These are phyloP conservation scores for Dipodomys spectabilis DNA, from an alignment of 2,113 vertebrate genomes.

Conservation along the genomic window DNA sequence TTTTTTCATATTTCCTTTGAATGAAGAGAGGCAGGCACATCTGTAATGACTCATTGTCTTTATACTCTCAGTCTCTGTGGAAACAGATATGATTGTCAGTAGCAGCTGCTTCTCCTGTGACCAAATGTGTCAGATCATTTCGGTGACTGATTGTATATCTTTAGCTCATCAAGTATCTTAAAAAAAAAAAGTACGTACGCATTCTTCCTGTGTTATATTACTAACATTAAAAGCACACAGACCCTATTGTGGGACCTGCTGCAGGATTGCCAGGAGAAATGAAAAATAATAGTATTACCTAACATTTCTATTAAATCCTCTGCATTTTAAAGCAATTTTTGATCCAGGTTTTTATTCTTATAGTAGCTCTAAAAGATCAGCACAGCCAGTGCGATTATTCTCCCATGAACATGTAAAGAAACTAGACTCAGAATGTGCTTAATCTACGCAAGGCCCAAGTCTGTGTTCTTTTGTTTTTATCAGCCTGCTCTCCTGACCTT, in stretches of 20 bases:
- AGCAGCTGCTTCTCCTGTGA: slow-evolving; percentile 43
- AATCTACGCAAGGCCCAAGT: not conserved
- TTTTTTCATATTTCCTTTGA: slow-evolving; percentile 38
- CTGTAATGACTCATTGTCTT: slow-evolving; percentile 71
- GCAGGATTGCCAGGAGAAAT: not conserved
- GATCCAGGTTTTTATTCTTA: slow-evolving; percentile 12
- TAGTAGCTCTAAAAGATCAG: not conserved
- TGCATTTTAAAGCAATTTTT: not conserved
- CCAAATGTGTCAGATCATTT: slow-evolving; percentile 50
- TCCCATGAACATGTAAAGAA: not conserved
- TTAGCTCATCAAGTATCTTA: slow-evolving; percentile 42
- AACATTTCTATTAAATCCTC: not conserved
- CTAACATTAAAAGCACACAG: not conserved
- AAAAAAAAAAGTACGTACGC: not conserved
- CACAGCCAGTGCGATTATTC: not conserved
- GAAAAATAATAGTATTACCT: not conserved
- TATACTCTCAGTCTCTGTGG: not conserved
- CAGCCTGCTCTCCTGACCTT: not conserved
- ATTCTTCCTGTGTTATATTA: not conserved
- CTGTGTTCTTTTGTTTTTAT: not conserved
- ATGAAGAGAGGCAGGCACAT: not conserved
- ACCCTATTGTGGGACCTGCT: not conserved
- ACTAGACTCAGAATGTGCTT: not conserved
- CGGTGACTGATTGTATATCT: slow-evolving; percentile 34
- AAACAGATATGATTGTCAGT: slow-evolving; percentile 51